Percentiles rank a stretch among this genome's conserved stretches.
Conservation (phyloP, 2,797 vertebrate species). For the Cossypha caffra region DNA sequence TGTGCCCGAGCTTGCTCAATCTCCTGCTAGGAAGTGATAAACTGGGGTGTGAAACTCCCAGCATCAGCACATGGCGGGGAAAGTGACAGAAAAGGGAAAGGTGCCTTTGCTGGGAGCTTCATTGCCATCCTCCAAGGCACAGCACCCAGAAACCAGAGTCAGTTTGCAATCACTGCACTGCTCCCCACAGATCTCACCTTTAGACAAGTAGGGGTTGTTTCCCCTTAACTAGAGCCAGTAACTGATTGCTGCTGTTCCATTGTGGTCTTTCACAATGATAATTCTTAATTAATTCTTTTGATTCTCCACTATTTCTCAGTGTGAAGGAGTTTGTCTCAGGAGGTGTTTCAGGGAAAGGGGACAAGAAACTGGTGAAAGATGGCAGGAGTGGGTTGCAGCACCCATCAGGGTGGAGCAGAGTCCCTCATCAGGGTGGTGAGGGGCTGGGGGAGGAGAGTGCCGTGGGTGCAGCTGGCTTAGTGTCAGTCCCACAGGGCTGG, state of each 20-base stretch:
- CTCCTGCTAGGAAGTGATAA: neutral
- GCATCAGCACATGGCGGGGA: neutral
- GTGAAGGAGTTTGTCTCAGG: neutral
- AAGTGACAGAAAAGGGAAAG: neutral
- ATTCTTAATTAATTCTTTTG: neutral
- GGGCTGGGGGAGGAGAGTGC: neutral
- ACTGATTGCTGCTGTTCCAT: neutral
- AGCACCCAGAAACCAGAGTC: neutral
- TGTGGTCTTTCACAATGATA: neutral
- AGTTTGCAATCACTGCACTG: neutral
- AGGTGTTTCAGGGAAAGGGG: neutral
- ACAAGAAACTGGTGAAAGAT: neutral
- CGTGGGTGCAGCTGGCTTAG: accelerated
- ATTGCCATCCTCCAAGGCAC: neutral
- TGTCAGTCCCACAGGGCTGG: accelerated
- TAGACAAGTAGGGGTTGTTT: neutral
- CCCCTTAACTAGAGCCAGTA: neutral
- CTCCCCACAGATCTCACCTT: neutral
- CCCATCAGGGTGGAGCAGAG: neutral
- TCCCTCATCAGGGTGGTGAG: accelerated
- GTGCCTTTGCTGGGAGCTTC: neutral
- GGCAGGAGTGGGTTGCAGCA: neutral
- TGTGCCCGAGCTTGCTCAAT: neutral
- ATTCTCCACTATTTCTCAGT: neutral
- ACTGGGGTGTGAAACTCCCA: neutral